Conservation (phyloP, 2,888 invertebrate species). For the Spodoptera picta region DNA sequence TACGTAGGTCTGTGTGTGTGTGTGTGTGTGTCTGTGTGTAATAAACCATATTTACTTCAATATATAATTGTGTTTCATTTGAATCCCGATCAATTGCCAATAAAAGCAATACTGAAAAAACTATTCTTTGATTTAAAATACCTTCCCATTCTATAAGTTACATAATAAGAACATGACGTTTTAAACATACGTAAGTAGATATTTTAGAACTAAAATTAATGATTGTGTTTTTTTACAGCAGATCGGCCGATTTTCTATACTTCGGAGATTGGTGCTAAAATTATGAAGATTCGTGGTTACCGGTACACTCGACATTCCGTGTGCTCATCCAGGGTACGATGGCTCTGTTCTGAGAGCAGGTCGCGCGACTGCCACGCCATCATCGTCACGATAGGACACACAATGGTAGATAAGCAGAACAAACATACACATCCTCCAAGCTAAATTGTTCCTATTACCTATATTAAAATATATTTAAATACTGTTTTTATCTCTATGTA, state of each 20-base stretch:
- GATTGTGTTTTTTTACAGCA: conserved; percentile 39
- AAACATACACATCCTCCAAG: conserved; percentile 79
- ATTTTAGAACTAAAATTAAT: neutral
- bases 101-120: neutral
- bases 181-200: no score
- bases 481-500: neutral
- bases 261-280: conserved; percentile 77
- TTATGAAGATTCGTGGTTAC: conserved; percentile 81
- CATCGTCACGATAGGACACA: conserved; percentile 81
- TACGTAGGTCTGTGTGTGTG: neutral
- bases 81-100: neutral
- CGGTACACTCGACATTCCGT: conserved; percentile 83
- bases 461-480: conserved; percentile 18
- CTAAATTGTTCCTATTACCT: conserved; percentile 50
- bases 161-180: no score
- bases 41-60: neutral
- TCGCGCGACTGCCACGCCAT: conserved; percentile 78
- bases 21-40: no score
- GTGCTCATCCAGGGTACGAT: conserved; percentile 81
- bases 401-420: conserved; percentile 77
- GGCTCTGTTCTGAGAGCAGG: conserved; percentile 80
- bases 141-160: no score
- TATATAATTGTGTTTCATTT: no score
- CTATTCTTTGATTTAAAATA: neutral
- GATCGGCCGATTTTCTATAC: conserved; percentile 81